These are phyloP conservation scores for Drosophila sucinea DNA, from an alignment of 1,140 invertebrate genomes.

Conservation along the genomic window DNA sequence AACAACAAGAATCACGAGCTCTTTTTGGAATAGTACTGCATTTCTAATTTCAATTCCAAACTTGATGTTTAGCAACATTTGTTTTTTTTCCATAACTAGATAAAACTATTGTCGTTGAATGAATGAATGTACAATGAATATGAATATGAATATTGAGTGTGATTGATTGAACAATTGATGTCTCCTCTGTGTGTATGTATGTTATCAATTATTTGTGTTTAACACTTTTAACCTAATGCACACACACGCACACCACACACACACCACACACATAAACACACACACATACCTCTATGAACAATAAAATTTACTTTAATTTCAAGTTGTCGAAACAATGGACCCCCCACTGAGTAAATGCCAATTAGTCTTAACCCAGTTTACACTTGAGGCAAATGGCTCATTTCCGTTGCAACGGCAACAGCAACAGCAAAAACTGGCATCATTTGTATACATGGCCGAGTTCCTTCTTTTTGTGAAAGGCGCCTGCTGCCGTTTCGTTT, in stretches of 20 bases:
- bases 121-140: conserved; percentile 3
- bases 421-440: conserved; percentile 43
- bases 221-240: conserved; percentile 16
- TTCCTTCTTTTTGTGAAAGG: conserved; percentile 41
- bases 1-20: conserved; percentile 47
- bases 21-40: conserved; percentile 68
- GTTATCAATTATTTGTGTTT: conserved; percentile 27
- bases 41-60: conserved; percentile 58
- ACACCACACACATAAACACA: neutral
- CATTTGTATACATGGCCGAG: conserved; percentile 72
- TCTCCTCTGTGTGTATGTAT: conserved; percentile 22
- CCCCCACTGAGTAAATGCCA: conserved; percentile 64
- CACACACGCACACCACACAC: neutral
- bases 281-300: neutral
- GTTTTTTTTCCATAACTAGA: conserved; percentile 22
- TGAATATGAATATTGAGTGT: conserved; percentile 1
- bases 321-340: conserved; percentile 33
- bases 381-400: conserved; percentile 77
- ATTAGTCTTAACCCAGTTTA: conserved; percentile 82
- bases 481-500: conserved; percentile 42
- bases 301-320: conserved; percentile 53
- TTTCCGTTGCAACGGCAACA: conserved; percentile 62
- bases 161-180: conserved; percentile 2
- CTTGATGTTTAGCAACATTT: conserved; percentile 54
- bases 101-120: conserved; percentile 43